Evolutionary conservation across 2,113 vertebrate genomes (phyloP).

Genomic region (Spilogale gracilis): DNA sequence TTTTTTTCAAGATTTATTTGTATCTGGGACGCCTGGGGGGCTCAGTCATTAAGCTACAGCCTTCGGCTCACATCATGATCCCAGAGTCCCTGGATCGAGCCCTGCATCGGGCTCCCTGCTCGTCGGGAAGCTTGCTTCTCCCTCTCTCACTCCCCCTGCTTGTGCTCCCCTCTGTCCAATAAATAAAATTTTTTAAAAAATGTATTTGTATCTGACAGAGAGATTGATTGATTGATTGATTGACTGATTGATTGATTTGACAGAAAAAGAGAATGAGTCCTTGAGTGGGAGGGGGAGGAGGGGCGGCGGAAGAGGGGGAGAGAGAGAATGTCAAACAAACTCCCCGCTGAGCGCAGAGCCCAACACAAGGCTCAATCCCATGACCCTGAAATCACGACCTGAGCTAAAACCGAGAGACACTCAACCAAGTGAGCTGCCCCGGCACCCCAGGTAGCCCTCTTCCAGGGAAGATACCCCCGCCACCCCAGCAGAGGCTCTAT

Average conservation of each 20-base stretch:
- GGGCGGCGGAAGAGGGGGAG: neutral
- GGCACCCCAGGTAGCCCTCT: neutral
- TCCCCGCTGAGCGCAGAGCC: neutral
- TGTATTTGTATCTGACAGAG: neutral
- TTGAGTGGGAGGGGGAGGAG: neutral
- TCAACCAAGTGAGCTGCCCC: neutral
- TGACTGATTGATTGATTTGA: neutral
- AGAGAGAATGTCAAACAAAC: neutral
- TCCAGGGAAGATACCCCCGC: neutral
- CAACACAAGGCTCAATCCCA: neutral
- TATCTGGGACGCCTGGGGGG: too few species aligned
- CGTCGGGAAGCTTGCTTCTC: too few species aligned
- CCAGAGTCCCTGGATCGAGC: too few species aligned
- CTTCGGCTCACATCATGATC: too few species aligned
- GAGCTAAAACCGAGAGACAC: neutral
- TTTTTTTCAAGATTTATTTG: neutral
- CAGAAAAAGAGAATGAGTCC: neutral
- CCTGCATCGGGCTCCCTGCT: too few species aligned
- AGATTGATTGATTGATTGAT: neutral
- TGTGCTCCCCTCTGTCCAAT: too few species aligned
- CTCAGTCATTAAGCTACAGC: too few species aligned
- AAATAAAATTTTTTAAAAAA: too few species aligned
- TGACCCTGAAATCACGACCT: neutral
- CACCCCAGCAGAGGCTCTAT: neutral
- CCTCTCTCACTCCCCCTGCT: too few species aligned